Percentiles rank a stretch among this genome's conserved stretches.
These are phyloP conservation scores for Cryptus viduatorius DNA, from an alignment of 2,888 invertebrate species.

Conservation along the genomic window DNA sequence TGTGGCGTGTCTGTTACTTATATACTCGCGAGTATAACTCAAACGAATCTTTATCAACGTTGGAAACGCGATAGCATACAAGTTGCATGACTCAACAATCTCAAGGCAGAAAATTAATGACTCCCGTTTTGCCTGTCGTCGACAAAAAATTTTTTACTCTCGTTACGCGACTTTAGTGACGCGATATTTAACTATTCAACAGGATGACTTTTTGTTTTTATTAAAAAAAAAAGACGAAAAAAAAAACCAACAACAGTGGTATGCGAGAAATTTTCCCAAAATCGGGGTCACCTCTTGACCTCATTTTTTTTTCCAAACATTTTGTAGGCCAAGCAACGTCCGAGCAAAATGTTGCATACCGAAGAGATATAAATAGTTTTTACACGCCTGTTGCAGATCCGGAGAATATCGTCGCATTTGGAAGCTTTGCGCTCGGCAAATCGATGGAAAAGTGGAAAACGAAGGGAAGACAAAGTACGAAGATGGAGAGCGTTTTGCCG, in stretches of 20 bases:
- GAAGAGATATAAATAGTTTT: constrained; percentile 49
- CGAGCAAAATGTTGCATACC: background rate
- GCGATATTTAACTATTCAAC: background rate
- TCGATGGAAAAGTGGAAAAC: constrained; percentile 78
- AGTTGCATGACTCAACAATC: constrained; percentile 58
- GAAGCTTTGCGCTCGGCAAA: background rate
- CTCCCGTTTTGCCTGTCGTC: background rate
- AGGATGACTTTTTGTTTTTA: background rate
- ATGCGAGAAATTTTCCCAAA: constrained; percentile 23
- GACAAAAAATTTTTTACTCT: background rate
- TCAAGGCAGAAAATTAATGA: constrained; percentile 51
- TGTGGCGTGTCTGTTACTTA: constrained; percentile 55
- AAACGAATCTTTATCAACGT: constrained; percentile 50
- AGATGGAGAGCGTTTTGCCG: constrained; percentile 75
- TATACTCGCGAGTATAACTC: background rate
- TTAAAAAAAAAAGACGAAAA: background rate
- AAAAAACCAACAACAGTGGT: background rate
- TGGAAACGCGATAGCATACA: constrained; percentile 3
- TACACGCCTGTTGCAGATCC: constrained; percentile 39
- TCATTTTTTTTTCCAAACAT: constrained; percentile 29
- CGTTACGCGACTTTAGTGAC: constrained; percentile 1
- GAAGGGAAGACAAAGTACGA: constrained; percentile 72
- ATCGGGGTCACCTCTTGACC: constrained; percentile 60
- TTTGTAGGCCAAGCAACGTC: background rate
- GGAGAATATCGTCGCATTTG: background rate